These are phyloP conservation scores for Physocephala rufipes DNA, from an alignment of 2,888 invertebrate species.

Conservation along the genomic window DNA sequence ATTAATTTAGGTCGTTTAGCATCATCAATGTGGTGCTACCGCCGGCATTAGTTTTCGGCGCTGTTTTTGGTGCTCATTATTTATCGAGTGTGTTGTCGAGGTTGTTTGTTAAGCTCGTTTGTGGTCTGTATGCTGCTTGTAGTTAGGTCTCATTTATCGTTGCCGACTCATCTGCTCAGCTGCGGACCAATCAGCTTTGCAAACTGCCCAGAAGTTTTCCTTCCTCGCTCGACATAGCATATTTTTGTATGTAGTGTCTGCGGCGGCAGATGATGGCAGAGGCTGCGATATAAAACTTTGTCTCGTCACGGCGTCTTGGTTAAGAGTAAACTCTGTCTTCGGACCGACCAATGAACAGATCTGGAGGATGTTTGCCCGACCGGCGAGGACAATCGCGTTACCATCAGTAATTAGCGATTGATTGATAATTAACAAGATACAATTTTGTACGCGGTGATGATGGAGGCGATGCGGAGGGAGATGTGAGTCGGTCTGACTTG, in stretches of 20 bases:
- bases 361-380: conserved; percentile 7
- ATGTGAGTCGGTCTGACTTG: not conserved
- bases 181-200: too few species aligned
- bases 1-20: not conserved
- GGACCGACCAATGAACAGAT: not conserved
- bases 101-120: conserved; percentile 28
- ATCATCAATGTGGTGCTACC: too few species aligned
- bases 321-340: not conserved
- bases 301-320: not conserved
- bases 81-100: conserved; percentile 35
- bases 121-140: conserved; percentile 42
- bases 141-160: conserved; percentile 51
- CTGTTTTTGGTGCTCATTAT: conserved; percentile 43
- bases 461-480: not conserved
- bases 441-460: conserved; percentile 53
- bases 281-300: too few species aligned
- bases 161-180: not conserved
- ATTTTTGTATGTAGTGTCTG: too few species aligned
- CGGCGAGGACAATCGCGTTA: conserved; percentile 58
- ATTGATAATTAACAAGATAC: conserved; percentile 61
- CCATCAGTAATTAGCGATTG: conserved; percentile 62
- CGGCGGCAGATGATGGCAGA: too few species aligned
- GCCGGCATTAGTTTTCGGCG: conserved; percentile 18
- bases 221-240: too few species aligned
- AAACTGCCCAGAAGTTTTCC: too few species aligned